phyloP scores from a whole-genome alignment of 2,113 vertebrate genomes.

The Nannospalax galili region DNA sequence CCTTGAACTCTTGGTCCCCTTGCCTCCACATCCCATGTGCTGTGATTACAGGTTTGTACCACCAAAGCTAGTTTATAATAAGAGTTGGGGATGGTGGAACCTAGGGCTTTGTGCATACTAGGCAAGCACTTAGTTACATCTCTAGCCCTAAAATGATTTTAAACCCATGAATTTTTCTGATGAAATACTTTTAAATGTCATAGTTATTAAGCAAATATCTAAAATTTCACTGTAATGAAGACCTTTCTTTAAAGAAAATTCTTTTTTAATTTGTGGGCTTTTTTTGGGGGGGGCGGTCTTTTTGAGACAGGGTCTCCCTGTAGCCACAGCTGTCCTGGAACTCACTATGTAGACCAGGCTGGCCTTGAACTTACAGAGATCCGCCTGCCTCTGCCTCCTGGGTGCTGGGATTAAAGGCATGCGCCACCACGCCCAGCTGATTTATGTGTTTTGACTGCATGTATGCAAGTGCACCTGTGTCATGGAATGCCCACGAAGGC shows the following conservation, averaged over 20 bases:
- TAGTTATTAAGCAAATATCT: conserved; percentile 32
- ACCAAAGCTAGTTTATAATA: neutral
- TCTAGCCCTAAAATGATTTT: neutral
- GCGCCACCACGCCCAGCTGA: neutral
- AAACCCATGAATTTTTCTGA: conserved; percentile 42
- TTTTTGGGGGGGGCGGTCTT: too few species aligned
- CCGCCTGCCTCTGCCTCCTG: neutral
- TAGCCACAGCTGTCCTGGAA: too few species aligned
- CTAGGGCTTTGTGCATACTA: neutral
- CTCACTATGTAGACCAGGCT: too few species aligned
- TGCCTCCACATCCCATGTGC: neutral
- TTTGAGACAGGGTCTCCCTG: neutral
- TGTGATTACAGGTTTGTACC: neutral
- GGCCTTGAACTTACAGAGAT: neutral
- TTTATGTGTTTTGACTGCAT: neutral
- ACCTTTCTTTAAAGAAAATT: neutral
- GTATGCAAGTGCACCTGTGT: too few species aligned
- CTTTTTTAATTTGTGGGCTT: neutral
- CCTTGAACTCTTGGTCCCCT: neutral
- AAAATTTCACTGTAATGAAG: conserved; percentile 50
- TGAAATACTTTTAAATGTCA: conserved; percentile 48
- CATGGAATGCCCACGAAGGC: too few species aligned
- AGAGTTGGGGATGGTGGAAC: neutral
- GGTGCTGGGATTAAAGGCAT: neutral
- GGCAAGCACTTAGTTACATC: neutral